phyloP scores from a whole-genome alignment of 2,113 vertebrate species.

The Podarcis raffonei region DNA sequence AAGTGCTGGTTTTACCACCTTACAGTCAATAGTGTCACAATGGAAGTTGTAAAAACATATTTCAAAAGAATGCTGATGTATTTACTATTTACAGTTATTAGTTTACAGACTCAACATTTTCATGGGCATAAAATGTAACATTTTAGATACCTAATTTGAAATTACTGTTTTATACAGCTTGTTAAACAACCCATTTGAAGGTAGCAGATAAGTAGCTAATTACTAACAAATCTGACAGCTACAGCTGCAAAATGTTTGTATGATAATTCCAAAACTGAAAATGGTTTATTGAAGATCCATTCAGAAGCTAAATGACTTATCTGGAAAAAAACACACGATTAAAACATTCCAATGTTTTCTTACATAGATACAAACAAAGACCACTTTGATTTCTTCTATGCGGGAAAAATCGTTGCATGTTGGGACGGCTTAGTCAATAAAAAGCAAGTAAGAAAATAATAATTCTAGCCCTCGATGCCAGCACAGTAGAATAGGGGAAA shows the following conservation, averaged over 20 bases:
- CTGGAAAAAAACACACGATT: conserved; percentile 16
- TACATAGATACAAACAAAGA: background rate
- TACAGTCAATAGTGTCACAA: background rate
- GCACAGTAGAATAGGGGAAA: background rate
- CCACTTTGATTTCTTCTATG: background rate
- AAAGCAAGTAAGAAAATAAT: background rate
- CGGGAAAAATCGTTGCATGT: background rate
- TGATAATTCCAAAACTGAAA: conserved; percentile 70
- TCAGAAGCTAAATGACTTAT: conserved; percentile 59
- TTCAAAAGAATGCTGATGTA: background rate
- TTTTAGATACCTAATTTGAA: conserved; percentile 33
- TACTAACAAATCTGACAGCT: conserved; percentile 67
- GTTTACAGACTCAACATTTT: background rate
- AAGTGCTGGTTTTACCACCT: background rate
- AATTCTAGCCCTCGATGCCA: background rate
- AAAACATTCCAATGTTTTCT: conserved; percentile 37
- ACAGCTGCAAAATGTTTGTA: conserved; percentile 70
- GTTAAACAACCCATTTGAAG: conserved; percentile 49
- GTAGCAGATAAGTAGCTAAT: conserved; percentile 62
- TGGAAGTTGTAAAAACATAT: background rate
- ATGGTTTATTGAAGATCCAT: conserved; percentile 64
- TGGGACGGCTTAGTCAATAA: background rate
- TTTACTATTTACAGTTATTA: background rate
- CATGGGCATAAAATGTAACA: conserved; percentile 9
- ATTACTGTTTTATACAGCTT: conserved; percentile 53